A percentile compares a stretch with the other conserved stretches of the same genome.
These are phyloP conservation scores for Drosophila ercepeae DNA, from an alignment of 1,140 invertebrate species.

Conservation along the genomic window DNA sequence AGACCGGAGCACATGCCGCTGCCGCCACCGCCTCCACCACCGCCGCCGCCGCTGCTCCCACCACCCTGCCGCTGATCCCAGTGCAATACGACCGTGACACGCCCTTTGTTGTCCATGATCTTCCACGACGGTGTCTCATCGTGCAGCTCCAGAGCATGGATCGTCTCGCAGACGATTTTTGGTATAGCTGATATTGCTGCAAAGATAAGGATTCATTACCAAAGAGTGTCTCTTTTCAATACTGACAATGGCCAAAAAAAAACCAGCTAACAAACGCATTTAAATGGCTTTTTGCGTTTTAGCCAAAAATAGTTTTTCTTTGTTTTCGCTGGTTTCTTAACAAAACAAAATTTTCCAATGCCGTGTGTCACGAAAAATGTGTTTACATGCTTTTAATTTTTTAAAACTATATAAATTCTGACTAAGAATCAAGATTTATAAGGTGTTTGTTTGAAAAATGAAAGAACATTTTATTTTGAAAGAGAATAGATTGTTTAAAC, in stretches of 20 bases:
- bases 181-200: conserved; percentile 97
- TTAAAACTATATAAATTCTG: background rate
- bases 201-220: conserved; percentile 41
- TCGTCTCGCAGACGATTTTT: conserved; percentile 98
- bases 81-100: conserved; percentile 96
- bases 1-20: conserved; percentile 86
- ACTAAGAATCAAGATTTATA: background rate
- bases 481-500: too few species aligned
- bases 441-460: too few species aligned
- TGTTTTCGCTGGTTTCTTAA: too few species aligned
- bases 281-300: background rate
- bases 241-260: conserved; percentile 1
- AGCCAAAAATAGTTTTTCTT: background rate
- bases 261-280: background rate
- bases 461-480: too few species aligned
- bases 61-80: conserved; percentile 93
- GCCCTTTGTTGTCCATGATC: conserved; percentile 97
- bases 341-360: background rate
- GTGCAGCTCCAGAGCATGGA: conserved; percentile 95
- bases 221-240: background rate
- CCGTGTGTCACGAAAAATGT: background rate
- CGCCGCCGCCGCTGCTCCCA: conserved; percentile 85
- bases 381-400: background rate
- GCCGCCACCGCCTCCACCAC: conserved; percentile 83
- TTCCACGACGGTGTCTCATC: conserved; percentile 98